These are phyloP conservation scores for Cottoperca gobio DNA, from an alignment of 2,797 vertebrate genomes.

Conservation along the genomic window DNA sequence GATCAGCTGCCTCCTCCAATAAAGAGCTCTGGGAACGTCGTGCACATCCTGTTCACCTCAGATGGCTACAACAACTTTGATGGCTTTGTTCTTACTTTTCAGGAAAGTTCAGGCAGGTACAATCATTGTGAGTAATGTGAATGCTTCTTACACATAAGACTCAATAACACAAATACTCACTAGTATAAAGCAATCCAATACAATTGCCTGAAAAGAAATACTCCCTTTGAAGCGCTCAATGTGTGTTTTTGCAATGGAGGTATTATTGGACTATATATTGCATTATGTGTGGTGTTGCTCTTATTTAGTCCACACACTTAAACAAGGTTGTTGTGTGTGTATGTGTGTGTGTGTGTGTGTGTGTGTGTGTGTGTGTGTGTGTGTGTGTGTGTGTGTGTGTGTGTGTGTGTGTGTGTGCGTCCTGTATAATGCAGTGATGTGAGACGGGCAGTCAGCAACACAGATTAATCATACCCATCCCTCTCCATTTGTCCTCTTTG, in stretches of 20 bases:
- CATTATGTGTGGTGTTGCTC: too few relatives aligned
- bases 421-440: constrained; percentile 85
- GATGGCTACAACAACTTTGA: constrained; percentile 95
- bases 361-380: too few relatives aligned
- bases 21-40: constrained; percentile 83
- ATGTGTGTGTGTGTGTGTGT: too few relatives aligned
- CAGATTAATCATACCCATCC: constrained; percentile 41
- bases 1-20: constrained; percentile 87
- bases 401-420: constrained; percentile 86
- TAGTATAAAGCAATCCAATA: neutral
- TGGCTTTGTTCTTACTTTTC: constrained; percentile 90
- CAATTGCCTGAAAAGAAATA: neutral
- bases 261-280: neutral
- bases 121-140: neutral
- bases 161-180: neutral
- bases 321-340: too few relatives aligned
- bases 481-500: constrained; percentile 45
- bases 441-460: constrained; percentile 87
- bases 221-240: neutral
- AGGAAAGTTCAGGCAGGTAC: constrained; percentile 89
- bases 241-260: neutral
- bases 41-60: constrained; percentile 90
- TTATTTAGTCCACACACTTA: too few relatives aligned
- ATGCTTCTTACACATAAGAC: neutral
- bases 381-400: too few relatives aligned